A percentile compares a stretch with the other conserved stretches of the same genome.
Conservation (phyloP, 2,797 vertebrate species). For the Mormyrus hasselquistii region DNA sequence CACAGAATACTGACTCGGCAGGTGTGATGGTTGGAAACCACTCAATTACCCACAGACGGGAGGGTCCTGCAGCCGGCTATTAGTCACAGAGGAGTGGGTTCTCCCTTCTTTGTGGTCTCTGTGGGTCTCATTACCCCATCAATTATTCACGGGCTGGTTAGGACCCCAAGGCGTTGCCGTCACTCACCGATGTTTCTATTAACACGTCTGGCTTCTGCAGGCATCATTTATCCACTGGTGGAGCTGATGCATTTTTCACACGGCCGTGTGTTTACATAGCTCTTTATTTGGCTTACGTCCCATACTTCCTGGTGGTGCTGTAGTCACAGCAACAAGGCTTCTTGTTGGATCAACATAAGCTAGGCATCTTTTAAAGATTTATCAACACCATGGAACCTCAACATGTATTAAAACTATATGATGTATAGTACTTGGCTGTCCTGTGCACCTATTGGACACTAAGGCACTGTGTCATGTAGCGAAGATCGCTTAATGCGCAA, state of each 20-base stretch:
- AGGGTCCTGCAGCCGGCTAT: constrained; percentile 20
- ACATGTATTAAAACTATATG: neutral
- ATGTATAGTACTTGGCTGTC: neutral
- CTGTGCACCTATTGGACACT: neutral
- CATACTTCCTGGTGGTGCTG: neutral
- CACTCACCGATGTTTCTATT: constrained; percentile 43
- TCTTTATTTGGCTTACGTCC: neutral
- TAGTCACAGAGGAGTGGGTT: constrained; percentile 12
- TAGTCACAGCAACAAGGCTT: constrained; percentile 2
- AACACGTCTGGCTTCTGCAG: constrained; percentile 29
- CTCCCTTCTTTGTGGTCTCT: constrained; percentile 12
- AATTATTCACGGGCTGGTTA: constrained; percentile 56
- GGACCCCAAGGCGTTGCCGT: constrained; percentile 37
- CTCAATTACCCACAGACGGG: constrained; percentile 15
- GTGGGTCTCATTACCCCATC: constrained; percentile 54
- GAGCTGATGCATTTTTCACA: neutral
- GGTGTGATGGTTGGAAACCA: neutral
- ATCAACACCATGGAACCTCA: neutral
- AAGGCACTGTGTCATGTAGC: neutral
- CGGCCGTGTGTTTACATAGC: neutral
- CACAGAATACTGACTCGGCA: neutral
- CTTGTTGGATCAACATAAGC: neutral
- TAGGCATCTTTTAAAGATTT: neutral
- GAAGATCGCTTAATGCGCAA: neutral
- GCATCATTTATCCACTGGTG: constrained; percentile 41